A percentile compares a stretch with the other conserved stretches of the same genome.
These are phyloP conservation scores for Pelodytes ibericus DNA, from an alignment of 2,797 vertebrate species.

Conservation along the genomic window DNA sequence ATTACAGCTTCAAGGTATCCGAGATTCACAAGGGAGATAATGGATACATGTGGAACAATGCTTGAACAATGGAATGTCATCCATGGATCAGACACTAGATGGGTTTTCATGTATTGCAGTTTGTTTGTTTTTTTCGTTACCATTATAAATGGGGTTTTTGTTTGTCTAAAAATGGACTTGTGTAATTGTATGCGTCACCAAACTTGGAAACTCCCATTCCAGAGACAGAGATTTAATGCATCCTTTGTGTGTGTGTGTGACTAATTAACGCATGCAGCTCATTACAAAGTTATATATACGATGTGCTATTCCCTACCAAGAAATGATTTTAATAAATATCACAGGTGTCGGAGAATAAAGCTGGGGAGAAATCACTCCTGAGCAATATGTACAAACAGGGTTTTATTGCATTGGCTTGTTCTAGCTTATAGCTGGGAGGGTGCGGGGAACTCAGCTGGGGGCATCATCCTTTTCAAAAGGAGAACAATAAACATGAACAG, in stretches of 20 bases:
- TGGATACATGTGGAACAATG: not conserved
- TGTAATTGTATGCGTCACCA: slow-evolving; percentile 5
- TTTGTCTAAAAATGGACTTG: no score
- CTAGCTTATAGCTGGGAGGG: slow-evolving; percentile 17
- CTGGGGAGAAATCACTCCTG: slow-evolving; percentile 32
- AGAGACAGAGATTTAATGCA: slow-evolving; percentile 14
- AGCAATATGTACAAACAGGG: slow-evolving; percentile 30
- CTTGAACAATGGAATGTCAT: not conserved
- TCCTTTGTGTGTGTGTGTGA: slow-evolving; percentile 8
- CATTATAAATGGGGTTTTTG: no score
- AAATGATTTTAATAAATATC: slow-evolving; percentile 34
- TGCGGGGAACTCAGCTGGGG: slow-evolving; percentile 14
- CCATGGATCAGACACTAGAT: not conserved
- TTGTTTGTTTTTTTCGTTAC: no score
- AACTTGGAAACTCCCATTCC: slow-evolving; percentile 20
- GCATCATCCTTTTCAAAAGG: slow-evolving; percentile 11
- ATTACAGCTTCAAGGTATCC: slow-evolving; percentile 58
- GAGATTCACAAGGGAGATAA: not conserved
- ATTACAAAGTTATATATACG: slow-evolving; percentile 17
- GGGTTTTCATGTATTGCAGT: no score
- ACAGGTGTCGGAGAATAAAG: slow-evolving; percentile 15
- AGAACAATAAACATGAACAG: slow-evolving; percentile 12
- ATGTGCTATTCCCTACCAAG: slow-evolving; percentile 17
- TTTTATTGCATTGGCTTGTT: slow-evolving; percentile 47
- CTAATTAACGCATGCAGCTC: slow-evolving; percentile 23